These are phyloP conservation scores for Xiphydria camelus DNA, from an alignment of 2,888 invertebrate genomes.

Conservation along the genomic window DNA sequence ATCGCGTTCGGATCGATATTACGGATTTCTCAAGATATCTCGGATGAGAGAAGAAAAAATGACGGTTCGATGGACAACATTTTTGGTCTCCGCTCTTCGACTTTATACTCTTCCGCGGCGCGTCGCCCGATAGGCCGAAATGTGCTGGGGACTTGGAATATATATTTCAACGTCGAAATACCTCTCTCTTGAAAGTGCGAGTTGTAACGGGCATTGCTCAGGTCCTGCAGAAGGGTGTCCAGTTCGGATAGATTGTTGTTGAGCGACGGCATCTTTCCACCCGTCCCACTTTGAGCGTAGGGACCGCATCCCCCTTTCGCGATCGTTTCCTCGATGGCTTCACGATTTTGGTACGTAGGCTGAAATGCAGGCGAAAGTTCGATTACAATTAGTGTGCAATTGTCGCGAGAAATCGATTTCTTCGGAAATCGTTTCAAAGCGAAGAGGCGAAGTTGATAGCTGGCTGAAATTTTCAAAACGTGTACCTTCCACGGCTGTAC, in stretches of 20 bases:
- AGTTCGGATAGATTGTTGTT: slow-evolving; percentile 85
- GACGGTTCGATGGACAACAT: not conserved
- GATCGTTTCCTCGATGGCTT: slow-evolving; percentile 59
- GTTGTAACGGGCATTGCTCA: slow-evolving; percentile 78
- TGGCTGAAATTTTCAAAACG: too few relatives aligned
- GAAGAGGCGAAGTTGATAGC: too few relatives aligned
- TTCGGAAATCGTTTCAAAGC: too few relatives aligned
- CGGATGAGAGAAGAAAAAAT: not conserved
- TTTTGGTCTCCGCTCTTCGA: not conserved
- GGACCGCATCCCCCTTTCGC: slow-evolving; percentile 53
- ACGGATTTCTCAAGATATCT: not conserved
- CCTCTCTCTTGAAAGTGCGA: slow-evolving; percentile 57
- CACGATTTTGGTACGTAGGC: slow-evolving; percentile 70
- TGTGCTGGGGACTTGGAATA: slow-evolving; percentile 10
- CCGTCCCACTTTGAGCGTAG: slow-evolving; percentile 36
- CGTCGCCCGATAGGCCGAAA: not conserved
- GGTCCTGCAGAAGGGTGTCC: slow-evolving; percentile 87
- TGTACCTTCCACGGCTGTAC: too few relatives aligned
- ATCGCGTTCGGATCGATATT: not conserved
- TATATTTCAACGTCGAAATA: slow-evolving; percentile 35
- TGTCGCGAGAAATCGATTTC: too few relatives aligned
- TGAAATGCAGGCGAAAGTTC: slow-evolving; percentile 58
- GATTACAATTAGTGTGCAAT: too few relatives aligned
- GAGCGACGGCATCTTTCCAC: slow-evolving; percentile 59
- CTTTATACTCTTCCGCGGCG: too few relatives aligned